Conservation (phyloP, 37 sponge, comb jelly and placozoan species). For the Ephydatia muelleri region DNA sequence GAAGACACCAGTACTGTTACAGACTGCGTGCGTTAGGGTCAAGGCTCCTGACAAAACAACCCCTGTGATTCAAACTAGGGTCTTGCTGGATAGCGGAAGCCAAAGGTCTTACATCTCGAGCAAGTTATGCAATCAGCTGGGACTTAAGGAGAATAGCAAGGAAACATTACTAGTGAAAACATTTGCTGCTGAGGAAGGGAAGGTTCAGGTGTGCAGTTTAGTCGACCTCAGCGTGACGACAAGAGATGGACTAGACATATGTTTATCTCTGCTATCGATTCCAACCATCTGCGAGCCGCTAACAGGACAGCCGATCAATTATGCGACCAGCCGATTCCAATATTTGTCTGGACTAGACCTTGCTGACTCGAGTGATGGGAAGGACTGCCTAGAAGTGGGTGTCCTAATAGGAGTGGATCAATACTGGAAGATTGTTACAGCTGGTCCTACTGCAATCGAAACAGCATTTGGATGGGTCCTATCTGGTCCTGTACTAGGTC, state of each 20-base stretch:
- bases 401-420: conserved; percentile 24
- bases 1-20: conserved; percentile 7
- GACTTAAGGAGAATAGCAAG: background rate
- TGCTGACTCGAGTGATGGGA: conserved; percentile 17
- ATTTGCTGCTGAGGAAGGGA: conserved; percentile 1
- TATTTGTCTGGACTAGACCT: conserved; percentile 19
- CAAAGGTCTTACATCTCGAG: conserved; percentile 18
- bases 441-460: conserved; percentile 22
- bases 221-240: conserved; percentile 6
- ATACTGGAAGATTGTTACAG: conserved; percentile 15
- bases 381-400: conserved; percentile 15
- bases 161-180: conserved; percentile 4
- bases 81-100: conserved; percentile 15
- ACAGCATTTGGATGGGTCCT: conserved; percentile 37
- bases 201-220: background rate
- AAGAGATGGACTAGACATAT: background rate
- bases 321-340: background rate
- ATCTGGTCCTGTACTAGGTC: conserved; percentile 23
- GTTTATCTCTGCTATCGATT: conserved; percentile 3
- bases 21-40: conserved; percentile 21
- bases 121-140: background rate
- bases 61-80: conserved; percentile 1
- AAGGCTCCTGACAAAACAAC: conserved; percentile 16
- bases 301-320: conserved; percentile 12
- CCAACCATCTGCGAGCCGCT: conserved; percentile 40